Base-by-base conservation (phyloP, 2,113 vertebrate species). In the Dicerorhinus sumatrensis region DNA sequence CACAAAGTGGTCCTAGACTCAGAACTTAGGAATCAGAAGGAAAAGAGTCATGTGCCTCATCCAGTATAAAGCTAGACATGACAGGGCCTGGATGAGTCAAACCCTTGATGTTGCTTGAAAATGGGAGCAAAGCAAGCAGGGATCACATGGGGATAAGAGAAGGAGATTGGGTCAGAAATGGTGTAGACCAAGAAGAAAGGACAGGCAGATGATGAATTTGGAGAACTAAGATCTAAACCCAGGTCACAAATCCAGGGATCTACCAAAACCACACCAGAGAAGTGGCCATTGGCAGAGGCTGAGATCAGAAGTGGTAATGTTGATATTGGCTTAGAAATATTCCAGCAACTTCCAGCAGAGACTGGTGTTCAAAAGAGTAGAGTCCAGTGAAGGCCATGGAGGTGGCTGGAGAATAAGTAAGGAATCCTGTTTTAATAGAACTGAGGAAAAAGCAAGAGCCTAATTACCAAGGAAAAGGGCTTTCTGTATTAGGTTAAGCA, bases 371-470 rank as follows among this genome's bases (percentile, higher is more conserved):
- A 88, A 73, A 84, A 92, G 51, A 62, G 25, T 72, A 54, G 23
- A 86, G 23, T 63, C 42, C 21, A 48, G 12, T n/a, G 51, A 94
- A 36, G 92, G 33, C 62, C 29, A 39, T 3, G 21, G 23, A 95
- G n/a, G 14, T 90, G 48, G 42, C 48, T 69, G 10, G 46, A 86
- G 25, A 95, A 70, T 8, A 42, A 27, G 39, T 67, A 51, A 87
- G 36, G 76, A 82, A 92, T 73, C 27, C 31, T 42, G 11, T 56
- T 94, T 92, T 58, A 80, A 0, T 46, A 94, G 65, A 91, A 92
- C 46, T 91, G 69, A 94, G 33, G 51, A 91, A 93, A 95, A 72
- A 58, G 46, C 76, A 96, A 96, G 54, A 73, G 85, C 29, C 46
- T 88, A 85, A 89, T 95, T 80, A 87, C 80, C 67, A 39, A 89